phyloP scores from a whole-genome alignment of 1,140 invertebrate genomes.

The Hyposmocoma kahamanoa region DNA sequence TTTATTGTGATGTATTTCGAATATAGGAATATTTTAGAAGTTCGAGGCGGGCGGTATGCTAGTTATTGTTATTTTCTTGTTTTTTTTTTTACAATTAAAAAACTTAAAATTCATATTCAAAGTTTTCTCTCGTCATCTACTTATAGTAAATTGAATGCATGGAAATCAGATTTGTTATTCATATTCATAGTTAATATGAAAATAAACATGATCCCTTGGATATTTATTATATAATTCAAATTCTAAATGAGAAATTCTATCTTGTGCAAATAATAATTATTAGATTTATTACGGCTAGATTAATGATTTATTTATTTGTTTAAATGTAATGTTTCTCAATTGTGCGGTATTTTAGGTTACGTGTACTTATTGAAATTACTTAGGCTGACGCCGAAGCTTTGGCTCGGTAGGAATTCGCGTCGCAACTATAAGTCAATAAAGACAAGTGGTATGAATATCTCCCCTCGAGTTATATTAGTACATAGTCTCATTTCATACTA shows the following conservation, averaged over 20 bases:
- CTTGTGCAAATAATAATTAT: constrained; percentile 43
- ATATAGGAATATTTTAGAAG: constrained; percentile 36
- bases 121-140: neutral
- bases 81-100: constrained; percentile 25
- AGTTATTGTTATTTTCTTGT: constrained; percentile 28
- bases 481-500: neutral
- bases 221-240: constrained; percentile 37
- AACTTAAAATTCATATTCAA: constrained; percentile 7
- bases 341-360: constrained; percentile 30
- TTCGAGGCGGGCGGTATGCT: constrained; percentile 27
- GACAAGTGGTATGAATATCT: constrained; percentile 23
- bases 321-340: constrained; percentile 41
- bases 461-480: too few species aligned
- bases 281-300: constrained; percentile 38
- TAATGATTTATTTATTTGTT: constrained; percentile 36
- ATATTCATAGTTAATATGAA: constrained; percentile 44
- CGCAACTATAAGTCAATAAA: constrained; percentile 19
- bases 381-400: constrained; percentile 10
- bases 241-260: constrained; percentile 54
- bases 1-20: constrained; percentile 57
- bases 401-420: constrained; percentile 9
- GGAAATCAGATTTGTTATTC: constrained; percentile 28
- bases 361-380: constrained; percentile 46
- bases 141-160: constrained; percentile 2
- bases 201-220: constrained; percentile 21